These are phyloP conservation scores for Perca flavescens DNA, from an alignment of 2,113 vertebrate genomes.

Conservation along the genomic window DNA sequence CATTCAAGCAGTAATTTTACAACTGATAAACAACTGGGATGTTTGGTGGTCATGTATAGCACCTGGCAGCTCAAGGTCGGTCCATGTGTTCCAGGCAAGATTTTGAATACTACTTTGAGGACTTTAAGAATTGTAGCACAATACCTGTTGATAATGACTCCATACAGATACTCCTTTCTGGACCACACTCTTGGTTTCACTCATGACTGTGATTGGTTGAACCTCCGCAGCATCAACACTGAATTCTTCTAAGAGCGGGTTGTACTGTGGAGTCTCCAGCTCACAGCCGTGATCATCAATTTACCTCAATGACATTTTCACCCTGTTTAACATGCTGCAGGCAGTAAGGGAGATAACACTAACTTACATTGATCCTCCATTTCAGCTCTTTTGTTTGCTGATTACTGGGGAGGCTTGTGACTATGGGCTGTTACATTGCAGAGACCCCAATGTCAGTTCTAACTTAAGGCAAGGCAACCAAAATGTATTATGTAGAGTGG, in stretches of 20 bases:
- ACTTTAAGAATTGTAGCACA: neutral
- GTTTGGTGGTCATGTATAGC: neutral
- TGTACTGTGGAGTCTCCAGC: constrained; percentile 11
- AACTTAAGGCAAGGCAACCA: constrained; percentile 58
- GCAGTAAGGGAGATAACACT: constrained; percentile 69
- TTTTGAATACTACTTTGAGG: neutral
- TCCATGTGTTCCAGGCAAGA: neutral
- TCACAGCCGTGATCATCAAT: constrained; percentile 43
- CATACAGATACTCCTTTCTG: neutral
- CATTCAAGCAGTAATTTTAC: neutral
- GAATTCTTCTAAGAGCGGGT: constrained; percentile 13
- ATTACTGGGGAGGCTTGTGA: constrained; percentile 58
- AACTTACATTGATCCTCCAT: constrained; percentile 73
- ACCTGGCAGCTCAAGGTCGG: neutral
- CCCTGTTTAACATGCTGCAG: constrained; percentile 45
- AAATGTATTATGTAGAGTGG: constrained; percentile 44
- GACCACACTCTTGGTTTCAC: neutral
- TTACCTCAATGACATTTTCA: constrained; percentile 52
- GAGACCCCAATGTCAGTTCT: constrained; percentile 70
- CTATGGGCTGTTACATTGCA: constrained; percentile 54
- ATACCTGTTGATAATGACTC: neutral
- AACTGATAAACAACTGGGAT: neutral
- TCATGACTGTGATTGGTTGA: constrained; percentile 15
- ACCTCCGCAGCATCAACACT: constrained; percentile 7
- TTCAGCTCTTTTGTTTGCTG: constrained; percentile 69